Conservation (phyloP, 2,888 invertebrate species). For the Mesorhabditis sp. region DNA sequence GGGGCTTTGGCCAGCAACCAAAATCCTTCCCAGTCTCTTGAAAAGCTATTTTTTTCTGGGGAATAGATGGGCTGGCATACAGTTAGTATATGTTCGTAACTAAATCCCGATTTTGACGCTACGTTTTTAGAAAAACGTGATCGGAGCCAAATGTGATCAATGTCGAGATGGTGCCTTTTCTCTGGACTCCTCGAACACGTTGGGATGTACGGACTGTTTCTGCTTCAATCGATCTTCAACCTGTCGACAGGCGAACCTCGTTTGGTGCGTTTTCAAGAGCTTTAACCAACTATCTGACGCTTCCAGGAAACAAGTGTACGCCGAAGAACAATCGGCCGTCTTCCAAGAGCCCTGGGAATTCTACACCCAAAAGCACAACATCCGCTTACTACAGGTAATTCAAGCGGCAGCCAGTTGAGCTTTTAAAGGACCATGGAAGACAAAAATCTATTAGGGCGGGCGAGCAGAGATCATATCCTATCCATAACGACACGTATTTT, state of each 20-base stretch:
- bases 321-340: slow-evolving; percentile 46
- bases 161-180: slow-evolving; percentile 85
- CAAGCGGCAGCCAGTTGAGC: background rate
- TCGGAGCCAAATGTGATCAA: slow-evolving; percentile 77
- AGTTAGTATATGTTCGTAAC: no score
- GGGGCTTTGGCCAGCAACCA: no score
- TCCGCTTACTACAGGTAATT: slow-evolving; percentile 40
- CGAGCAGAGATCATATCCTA: background rate
- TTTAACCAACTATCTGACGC: slow-evolving; percentile 62
- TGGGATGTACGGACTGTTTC: slow-evolving; percentile 90
- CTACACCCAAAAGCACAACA: slow-evolving; percentile 43
- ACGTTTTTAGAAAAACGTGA: slow-evolving; percentile 71
- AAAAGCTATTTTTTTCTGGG: no score
- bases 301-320: slow-evolving; percentile 68
- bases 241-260: background rate
- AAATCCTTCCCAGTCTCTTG: no score
- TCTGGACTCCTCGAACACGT: slow-evolving; percentile 72
- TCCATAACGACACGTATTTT: background rate
- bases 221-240: slow-evolving; percentile 73
- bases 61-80: no score
- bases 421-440: background rate
- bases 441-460: background rate
- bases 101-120: no score
- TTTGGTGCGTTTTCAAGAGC: background rate
- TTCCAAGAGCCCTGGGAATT: slow-evolving; percentile 52